phyloP scores from a whole-genome alignment of 2,797 vertebrate species.

The Trachurus trachurus region DNA sequence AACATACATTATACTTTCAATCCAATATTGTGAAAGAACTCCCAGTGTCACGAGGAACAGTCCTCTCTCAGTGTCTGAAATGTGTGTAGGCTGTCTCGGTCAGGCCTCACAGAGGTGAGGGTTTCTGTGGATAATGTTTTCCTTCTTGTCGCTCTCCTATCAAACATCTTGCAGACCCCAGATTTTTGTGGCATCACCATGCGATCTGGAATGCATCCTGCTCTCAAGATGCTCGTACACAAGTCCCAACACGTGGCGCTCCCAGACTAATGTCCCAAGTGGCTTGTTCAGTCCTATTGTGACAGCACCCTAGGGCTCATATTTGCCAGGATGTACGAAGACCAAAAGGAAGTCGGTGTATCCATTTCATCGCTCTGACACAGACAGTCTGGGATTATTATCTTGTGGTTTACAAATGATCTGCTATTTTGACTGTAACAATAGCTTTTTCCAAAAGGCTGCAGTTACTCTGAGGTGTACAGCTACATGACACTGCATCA shows the following conservation, averaged over 20 bases:
- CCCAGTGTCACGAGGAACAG: constrained; percentile 12
- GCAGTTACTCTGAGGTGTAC: constrained; percentile 16
- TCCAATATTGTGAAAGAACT: constrained; percentile 5
- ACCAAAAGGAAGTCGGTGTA: constrained; percentile 62
- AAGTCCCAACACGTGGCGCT: constrained; percentile 70
- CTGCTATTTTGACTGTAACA: constrained; percentile 63
- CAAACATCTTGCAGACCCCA: constrained; percentile 38
- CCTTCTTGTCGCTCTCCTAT: constrained; percentile 33
- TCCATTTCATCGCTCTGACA: constrained; percentile 64
- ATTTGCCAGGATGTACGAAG: constrained; percentile 64
- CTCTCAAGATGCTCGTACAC: constrained; percentile 50
- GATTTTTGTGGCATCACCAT: constrained; percentile 62
- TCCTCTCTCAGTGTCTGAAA: constrained; percentile 24
- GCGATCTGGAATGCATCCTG: constrained; percentile 64
- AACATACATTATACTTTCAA: not conserved
- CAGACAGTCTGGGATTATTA: constrained; percentile 58
- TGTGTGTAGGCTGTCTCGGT: constrained; percentile 25
- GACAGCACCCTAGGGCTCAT: constrained; percentile 66
- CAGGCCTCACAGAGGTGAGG: constrained; percentile 17
- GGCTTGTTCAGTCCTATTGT: constrained; percentile 74
- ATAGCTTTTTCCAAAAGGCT: constrained; percentile 34
- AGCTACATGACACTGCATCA: constrained; percentile 6
- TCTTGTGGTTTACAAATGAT: constrained; percentile 68
- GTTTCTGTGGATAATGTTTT: constrained; percentile 30
- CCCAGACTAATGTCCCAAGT: constrained; percentile 57